A percentile compares a stretch with the other conserved stretches of the same genome.
These are phyloP conservation scores for Lanius ludovicianus DNA, from an alignment of 2,113 vertebrate genomes.

Conservation along the genomic window DNA sequence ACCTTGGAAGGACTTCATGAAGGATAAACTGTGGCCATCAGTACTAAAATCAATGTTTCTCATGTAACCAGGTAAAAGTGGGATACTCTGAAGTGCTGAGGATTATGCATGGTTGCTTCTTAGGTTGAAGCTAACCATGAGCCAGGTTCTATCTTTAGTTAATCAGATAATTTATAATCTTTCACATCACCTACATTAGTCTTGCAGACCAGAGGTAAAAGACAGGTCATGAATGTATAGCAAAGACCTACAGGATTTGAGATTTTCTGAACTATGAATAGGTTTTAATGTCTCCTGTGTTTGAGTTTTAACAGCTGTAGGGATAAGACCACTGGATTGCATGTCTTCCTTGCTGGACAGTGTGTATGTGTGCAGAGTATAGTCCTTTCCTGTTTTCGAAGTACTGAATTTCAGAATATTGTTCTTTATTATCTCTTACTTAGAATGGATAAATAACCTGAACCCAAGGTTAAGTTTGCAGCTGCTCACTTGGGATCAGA, in stretches of 20 bases:
- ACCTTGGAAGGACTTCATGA: not conserved
- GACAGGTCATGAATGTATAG: not conserved
- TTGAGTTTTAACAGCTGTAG: not conserved
- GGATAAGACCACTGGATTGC: accelerated
- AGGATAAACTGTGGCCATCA: not conserved
- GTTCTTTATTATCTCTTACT: not conserved
- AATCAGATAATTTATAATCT: not conserved
- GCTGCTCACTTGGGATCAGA: not conserved
- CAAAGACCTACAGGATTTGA: not conserved
- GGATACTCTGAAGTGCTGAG: not conserved
- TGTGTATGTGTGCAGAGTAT: not conserved
- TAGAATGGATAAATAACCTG: not conserved
- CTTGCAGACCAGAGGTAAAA: not conserved
- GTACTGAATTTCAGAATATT: not conserved
- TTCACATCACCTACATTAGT: not conserved
- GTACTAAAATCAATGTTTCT: not conserved
- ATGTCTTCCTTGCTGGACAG: not conserved
- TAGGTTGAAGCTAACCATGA: not conserved
- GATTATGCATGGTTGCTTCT: not conserved
- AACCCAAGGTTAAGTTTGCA: not conserved
- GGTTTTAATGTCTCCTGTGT: not conserved
- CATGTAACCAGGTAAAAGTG: not conserved
- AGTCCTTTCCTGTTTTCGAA: not conserved
- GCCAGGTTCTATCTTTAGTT: not conserved
- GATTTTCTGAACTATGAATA: not conserved